phyloP scores from a whole-genome alignment of 2,113 vertebrate genomes.

The Leiothrix lutea region DNA sequence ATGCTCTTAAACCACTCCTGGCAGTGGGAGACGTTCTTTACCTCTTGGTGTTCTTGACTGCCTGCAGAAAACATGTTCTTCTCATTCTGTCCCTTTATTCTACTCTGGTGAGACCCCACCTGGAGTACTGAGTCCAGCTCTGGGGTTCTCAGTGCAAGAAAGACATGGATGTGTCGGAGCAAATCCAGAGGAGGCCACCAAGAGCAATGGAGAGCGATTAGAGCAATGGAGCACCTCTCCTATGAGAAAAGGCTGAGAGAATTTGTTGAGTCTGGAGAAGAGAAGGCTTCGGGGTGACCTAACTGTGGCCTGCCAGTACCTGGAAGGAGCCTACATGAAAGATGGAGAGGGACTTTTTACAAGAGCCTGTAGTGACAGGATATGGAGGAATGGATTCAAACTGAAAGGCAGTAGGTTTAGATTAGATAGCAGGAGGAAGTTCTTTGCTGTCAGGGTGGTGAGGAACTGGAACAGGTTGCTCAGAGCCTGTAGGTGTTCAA shows the following conservation, averaged over 20 bases:
- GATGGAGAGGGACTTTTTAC: neutral
- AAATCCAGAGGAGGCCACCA: neutral
- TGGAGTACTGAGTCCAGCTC: neutral
- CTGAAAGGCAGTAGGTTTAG: neutral
- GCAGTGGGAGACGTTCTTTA: neutral
- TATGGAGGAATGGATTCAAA: neutral
- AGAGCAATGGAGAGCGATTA: neutral
- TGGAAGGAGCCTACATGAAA: neutral
- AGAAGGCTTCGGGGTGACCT: neutral
- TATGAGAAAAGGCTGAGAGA: rapidly evolving
- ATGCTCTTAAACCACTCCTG: neutral
- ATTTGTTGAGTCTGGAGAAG: neutral
- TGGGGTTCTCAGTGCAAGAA: neutral
- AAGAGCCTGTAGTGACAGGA: neutral
- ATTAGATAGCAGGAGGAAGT: neutral
- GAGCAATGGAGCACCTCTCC: neutral
- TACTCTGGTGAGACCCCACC: neutral
- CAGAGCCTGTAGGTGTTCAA: neutral
- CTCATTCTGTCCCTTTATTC: neutral
- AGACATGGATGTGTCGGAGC: neutral
- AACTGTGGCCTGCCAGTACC: neutral
- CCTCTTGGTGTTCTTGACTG: neutral
- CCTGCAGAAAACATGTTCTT: neutral
- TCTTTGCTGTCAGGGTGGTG: neutral
- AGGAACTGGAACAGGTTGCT: neutral